Conservation (phyloP, 2,113 vertebrate species). For the Psilopogon haemacephalus region DNA sequence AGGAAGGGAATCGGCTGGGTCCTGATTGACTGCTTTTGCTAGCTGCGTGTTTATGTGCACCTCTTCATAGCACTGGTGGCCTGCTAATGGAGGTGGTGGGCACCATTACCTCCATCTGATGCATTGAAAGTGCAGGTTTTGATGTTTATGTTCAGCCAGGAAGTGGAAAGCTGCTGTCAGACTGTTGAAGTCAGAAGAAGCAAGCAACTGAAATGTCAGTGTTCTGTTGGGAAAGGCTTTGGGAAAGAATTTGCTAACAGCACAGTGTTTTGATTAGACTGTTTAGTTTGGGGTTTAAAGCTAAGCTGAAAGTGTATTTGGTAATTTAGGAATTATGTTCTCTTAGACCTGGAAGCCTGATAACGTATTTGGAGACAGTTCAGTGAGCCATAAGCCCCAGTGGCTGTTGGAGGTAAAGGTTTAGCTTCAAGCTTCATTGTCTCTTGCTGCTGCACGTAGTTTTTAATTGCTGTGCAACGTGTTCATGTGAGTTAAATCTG, state of each 20-base stretch:
- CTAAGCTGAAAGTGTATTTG: conserved; percentile 9
- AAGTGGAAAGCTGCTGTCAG: neutral
- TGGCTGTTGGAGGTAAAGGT: neutral
- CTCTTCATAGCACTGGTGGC: neutral
- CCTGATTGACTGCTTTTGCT: neutral
- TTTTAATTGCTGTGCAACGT: neutral
- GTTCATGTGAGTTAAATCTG: neutral
- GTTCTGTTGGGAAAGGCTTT: neutral
- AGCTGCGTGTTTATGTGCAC: neutral
- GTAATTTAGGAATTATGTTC: conserved; percentile 25
- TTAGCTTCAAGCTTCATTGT: neutral
- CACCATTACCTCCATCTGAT: neutral
- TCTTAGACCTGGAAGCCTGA: neutral
- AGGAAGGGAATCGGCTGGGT: neutral
- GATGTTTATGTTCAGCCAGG: neutral
- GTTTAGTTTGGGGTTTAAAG: conserved; percentile 48
- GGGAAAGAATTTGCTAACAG: conserved; percentile 28
- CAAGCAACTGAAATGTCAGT: neutral
- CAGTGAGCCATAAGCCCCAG: neutral
- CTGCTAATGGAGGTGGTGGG: neutral
- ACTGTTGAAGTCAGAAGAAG: neutral
- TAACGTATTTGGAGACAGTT: conserved; percentile 21
- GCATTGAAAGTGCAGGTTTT: neutral
- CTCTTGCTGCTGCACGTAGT: neutral
- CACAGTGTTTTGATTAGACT: conserved; percentile 19